phyloP scores from a whole-genome alignment of 2,797 vertebrate genomes.

The Pogoniulus pusillus region DNA sequence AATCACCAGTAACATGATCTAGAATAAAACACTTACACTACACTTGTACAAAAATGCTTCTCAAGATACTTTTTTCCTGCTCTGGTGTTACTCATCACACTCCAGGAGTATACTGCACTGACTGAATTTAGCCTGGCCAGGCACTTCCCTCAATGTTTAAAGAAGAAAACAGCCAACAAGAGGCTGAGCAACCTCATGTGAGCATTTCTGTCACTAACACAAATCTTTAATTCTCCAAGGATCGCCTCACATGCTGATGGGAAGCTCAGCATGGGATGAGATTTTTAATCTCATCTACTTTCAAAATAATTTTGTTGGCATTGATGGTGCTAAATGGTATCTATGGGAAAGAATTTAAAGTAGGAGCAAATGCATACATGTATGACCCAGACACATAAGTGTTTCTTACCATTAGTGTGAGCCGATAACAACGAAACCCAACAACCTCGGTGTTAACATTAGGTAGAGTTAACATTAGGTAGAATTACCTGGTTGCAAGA shows the following conservation, averaged over 20 bases:
- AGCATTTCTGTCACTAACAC: background rate
- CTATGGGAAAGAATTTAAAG: conserved; percentile 50
- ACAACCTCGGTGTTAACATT: background rate
- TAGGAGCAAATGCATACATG: conserved; percentile 7
- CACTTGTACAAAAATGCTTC: background rate
- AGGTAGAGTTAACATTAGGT: background rate
- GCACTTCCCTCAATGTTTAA: background rate
- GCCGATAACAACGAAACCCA: conserved; percentile 24
- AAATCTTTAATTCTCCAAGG: conserved; percentile 36
- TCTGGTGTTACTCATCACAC: background rate
- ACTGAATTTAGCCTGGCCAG: background rate
- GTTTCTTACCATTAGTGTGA: background rate
- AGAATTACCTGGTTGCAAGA: background rate
- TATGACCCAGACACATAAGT: background rate
- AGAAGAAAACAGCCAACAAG: background rate
- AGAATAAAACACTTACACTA: conserved; percentile 9
- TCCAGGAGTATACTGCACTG: rapidly evolving
- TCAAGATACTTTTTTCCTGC: background rate
- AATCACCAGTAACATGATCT: background rate
- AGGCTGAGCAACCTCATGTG: background rate
- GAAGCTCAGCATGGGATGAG: conserved; percentile 38
- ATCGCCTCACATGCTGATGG: background rate
- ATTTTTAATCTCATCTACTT: conserved; percentile 54
- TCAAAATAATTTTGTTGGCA: conserved; percentile 60
- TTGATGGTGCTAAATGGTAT: conserved; percentile 36